Conservation (phyloP, 2,888 invertebrate species). For the Eumacrocentrus americanus region DNA sequence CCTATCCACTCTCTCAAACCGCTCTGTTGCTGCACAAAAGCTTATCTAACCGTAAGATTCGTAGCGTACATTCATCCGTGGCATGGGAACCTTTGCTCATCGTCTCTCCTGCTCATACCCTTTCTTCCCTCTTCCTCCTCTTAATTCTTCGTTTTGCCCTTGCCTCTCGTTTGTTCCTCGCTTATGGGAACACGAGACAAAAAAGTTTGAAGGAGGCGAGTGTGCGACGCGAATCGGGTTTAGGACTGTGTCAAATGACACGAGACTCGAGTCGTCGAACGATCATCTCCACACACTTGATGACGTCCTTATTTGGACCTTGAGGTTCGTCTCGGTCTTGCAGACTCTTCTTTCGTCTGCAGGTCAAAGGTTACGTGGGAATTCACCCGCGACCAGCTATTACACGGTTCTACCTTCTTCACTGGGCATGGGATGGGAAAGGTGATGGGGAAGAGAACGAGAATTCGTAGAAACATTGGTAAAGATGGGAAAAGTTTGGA, state of each 20-base stretch:
- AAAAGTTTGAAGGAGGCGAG: conserved; percentile 37
- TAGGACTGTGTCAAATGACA: conserved; percentile 61
- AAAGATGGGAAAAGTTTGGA: conserved; percentile 22
- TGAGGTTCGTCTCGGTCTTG: conserved; percentile 15
- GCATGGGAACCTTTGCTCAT: conserved; percentile 39
- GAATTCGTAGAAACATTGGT: not conserved
- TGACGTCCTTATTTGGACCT: conserved; percentile 24
- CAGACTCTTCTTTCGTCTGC: conserved; percentile 22
- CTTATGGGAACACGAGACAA: conserved; percentile 57
- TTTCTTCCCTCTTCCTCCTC: conserved; percentile 22
- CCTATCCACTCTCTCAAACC: conserved; percentile 32
- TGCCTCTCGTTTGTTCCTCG: conserved; percentile 52
- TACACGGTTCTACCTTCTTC: conserved; percentile 45
- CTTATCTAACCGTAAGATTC: conserved; percentile 58
- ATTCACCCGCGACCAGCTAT: conserved; percentile 38
- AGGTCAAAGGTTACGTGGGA: conserved; percentile 55
- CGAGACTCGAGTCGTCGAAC: conserved; percentile 33
- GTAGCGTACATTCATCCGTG: conserved; percentile 47
- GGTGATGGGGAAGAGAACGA: not conserved
- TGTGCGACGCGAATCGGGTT: conserved; percentile 58
- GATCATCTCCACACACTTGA: conserved; percentile 19
- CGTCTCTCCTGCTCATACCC: not conserved
- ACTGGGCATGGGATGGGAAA: conserved; percentile 6
- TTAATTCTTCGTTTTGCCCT: conserved; percentile 24
- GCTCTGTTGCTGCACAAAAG: conserved; percentile 34